Evolutionary conservation across 2,797 vertebrate genomes (phyloP).

Genomic region (Myotis vivesi): DNA sequence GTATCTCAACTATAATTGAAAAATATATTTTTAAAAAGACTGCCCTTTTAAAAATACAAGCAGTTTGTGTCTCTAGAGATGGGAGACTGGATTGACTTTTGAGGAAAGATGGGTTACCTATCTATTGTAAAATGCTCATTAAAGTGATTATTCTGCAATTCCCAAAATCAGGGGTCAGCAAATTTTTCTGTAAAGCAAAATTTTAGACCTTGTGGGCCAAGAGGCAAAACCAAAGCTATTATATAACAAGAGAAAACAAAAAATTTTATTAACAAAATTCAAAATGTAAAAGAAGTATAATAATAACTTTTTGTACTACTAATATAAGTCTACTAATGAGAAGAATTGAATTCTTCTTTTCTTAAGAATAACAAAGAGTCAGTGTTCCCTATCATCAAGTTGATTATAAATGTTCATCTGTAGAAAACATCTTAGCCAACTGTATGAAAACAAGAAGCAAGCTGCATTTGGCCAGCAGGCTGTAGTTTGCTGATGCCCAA

Average conservation of each 20-base stretch:
- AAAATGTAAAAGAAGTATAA: neutral
- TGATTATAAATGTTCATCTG: neutral
- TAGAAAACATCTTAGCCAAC: neutral
- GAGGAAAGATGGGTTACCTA: neutral
- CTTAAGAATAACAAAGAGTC: neutral
- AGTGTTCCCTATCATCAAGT: neutral
- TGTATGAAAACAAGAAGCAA: neutral
- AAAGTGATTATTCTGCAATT: neutral
- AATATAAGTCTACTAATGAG: neutral
- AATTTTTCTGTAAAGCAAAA: neutral
- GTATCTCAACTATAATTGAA: neutral
- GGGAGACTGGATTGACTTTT: neutral
- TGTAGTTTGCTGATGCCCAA: neutral
- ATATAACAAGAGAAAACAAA: neutral
- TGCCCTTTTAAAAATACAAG: neutral
- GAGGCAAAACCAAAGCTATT: neutral
- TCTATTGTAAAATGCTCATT: neutral
- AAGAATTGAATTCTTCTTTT: neutral
- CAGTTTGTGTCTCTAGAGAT: neutral
- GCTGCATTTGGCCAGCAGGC: neutral
- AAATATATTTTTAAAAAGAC: neutral
- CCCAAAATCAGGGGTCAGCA: neutral
- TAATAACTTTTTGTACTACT: neutral
- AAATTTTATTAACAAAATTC: neutral
- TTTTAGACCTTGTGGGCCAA: neutral